Base-by-base conservation (phyloP, 37 sponge, comb jelly and placozoan species). In the Dysidea cf. avara region DNA sequence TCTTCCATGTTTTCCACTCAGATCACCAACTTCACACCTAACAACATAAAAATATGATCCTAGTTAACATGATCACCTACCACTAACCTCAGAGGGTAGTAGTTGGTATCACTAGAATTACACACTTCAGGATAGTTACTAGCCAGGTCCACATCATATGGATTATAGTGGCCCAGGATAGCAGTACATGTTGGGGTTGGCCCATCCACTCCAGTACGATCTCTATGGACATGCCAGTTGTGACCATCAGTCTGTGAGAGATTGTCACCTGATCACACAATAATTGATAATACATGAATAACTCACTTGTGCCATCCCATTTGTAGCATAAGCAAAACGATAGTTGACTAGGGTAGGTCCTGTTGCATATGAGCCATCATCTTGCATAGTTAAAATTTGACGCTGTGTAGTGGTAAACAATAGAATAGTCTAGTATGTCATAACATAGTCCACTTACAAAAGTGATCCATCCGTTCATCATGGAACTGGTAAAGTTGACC, bases 1-100 rank as follows among this genome's bases (percentile, higher is more conserved):
- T 46, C 56, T 39, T 4, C 82, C 78, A 71, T 81, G 82, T 47
- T 87, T 87, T 2, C 78, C 78, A 34, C 49, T 64, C 60, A 81
- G 43, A 39, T 87, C 88, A 37, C 88, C 88, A 81, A 72, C 72
- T 49, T 81, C 78, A 77, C 88, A 87, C 28, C 88, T 49, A 39
- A 68, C 24, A 17, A 11, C 31, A 26, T 66, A 38, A 58, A 3
- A 21, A 9, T 56, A 17, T 20, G 39, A 39, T 33, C 49, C 34
- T 34, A 28, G 31, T 5, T 11, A 14, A 16, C 6, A 68, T 24
- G 34, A 13, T 7, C 66, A 14, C 39, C 12, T 25, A 21, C 61
- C 14, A 11, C 14, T 18, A 49, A 80, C 80, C 78, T 78, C 29
- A 78, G 78, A 43, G 47, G 78, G 48, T 39, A 67, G 32, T 24